phyloP scores from a whole-genome alignment of 64 coral and sea anemone genomes.

The Montipora sp. region DNA sequence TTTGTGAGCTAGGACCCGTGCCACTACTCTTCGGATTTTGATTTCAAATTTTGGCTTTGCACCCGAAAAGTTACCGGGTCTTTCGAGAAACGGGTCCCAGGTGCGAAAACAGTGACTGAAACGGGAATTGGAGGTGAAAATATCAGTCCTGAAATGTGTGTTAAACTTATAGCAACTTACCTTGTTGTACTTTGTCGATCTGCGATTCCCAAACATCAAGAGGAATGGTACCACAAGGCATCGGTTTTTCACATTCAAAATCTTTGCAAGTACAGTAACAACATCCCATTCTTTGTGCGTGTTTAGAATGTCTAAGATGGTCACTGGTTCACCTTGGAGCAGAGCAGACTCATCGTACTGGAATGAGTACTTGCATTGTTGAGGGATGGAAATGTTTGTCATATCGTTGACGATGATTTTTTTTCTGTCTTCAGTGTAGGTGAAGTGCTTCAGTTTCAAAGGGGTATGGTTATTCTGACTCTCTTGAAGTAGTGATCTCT shows the following conservation, averaged over 20 bases:
- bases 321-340: conserved; percentile 1
- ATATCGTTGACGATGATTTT: conserved; percentile 71
- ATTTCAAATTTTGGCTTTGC: too few relatives aligned
- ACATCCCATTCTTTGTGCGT: conserved; percentile 54
- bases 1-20: too few relatives aligned
- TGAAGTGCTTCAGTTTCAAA: conserved; percentile 68
- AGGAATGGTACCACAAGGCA: conserved; percentile 36
- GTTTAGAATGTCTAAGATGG: conserved; percentile 59
- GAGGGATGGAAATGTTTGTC: conserved; percentile 63
- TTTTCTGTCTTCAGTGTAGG: conserved; percentile 41
- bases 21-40: too few relatives aligned
- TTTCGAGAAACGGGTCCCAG: neutral
- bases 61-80: too few relatives aligned
- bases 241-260: conserved; percentile 46
- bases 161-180: conserved; percentile 45
- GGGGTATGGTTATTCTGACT: conserved; percentile 52
- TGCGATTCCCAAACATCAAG: conserved; percentile 64
- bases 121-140: conserved; percentile 1
- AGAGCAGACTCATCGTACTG: conserved; percentile 53
- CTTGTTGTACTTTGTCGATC: conserved; percentile 44
- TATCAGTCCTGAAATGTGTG: neutral
- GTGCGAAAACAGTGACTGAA: conserved; percentile 16
- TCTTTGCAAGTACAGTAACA: conserved; percentile 37
- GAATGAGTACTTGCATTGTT: conserved; percentile 71
- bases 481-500: conserved; percentile 66